Percentiles rank a stretch among this genome's conserved stretches.
phyloP scores from a whole-genome alignment of 2,888 invertebrate genomes.

The Matsumyia berberina region DNA sequence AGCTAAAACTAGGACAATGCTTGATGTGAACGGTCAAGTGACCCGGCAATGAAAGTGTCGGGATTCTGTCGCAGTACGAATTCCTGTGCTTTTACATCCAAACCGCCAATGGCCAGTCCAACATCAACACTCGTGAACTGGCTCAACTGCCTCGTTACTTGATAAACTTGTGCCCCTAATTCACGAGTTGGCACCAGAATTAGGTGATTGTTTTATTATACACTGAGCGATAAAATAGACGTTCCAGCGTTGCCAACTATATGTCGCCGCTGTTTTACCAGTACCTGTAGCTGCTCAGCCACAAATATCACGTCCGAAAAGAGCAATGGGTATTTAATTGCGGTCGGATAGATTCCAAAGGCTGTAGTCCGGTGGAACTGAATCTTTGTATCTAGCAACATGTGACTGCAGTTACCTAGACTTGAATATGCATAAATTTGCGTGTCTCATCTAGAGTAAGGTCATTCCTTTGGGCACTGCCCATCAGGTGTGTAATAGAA shows the following conservation, averaged over 20 bases:
- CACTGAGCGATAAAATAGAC: conserved; percentile 93
- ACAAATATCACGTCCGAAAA: conserved; percentile 97
- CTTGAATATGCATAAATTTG: too few species aligned
- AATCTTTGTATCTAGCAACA: too few species aligned
- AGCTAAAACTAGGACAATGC: conserved; percentile 96
- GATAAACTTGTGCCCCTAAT: conserved; percentile 98
- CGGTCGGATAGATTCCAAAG: conserved; percentile 98
- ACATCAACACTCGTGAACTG: conserved; percentile 94
- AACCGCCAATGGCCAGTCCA: conserved; percentile 93
- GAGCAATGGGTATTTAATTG: conserved; percentile 98
- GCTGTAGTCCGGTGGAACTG: too few species aligned
- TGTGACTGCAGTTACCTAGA: too few species aligned
- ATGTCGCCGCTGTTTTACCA: conserved; percentile 99
- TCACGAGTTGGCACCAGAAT: conserved; percentile 98
- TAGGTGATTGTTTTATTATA: conserved; percentile 89
- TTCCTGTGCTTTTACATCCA: conserved; percentile 93
- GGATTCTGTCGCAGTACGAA: conserved; percentile 93
- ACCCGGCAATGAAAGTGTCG: conserved; percentile 99
- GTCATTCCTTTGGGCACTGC: too few species aligned
- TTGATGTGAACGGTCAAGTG: conserved; percentile 98
- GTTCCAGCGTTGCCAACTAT: conserved; percentile 98
- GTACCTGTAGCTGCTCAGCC: conserved; percentile 99
- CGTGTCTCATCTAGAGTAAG: too few species aligned
- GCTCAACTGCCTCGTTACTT: conserved; percentile 95
- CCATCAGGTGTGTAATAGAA: too few species aligned